phyloP scores from a whole-genome alignment of 2,113 vertebrate genomes.

The Hippocampus zosterae region DNA sequence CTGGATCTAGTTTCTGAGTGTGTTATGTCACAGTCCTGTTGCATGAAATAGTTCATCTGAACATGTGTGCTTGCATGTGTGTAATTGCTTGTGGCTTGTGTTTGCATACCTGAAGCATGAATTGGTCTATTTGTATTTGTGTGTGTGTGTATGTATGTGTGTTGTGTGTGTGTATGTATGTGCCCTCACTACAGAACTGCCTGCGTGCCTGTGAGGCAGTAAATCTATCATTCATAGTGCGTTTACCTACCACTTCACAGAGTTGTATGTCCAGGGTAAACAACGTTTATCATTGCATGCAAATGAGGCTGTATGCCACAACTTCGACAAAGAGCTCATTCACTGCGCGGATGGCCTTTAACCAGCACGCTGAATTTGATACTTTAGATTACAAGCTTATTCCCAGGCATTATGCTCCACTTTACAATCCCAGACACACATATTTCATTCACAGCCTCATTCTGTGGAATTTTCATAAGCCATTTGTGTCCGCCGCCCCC shows the following conservation, averaged over 20 bases:
- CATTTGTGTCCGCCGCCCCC: constrained; percentile 40
- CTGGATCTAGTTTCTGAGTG: constrained; percentile 39
- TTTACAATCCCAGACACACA: constrained; percentile 43
- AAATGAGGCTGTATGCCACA: constrained; percentile 56
- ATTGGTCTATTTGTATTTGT: constrained; percentile 21
- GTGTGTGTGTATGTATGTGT: not conserved
- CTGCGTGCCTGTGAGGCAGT: constrained; percentile 60
- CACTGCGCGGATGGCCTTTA: constrained; percentile 30
- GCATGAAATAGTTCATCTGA: constrained; percentile 46
- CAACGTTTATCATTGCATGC: constrained; percentile 72
- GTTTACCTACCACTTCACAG: constrained; percentile 67
- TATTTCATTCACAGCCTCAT: constrained; percentile 5
- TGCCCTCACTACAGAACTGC: constrained; percentile 34
- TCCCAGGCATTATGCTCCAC: constrained; percentile 30
- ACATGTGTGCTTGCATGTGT: constrained; percentile 41
- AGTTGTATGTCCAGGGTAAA: constrained; percentile 67
- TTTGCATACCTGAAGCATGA: constrained; percentile 54
- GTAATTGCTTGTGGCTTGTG: constrained; percentile 25
- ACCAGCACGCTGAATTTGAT: constrained; percentile 43
- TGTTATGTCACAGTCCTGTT: constrained; percentile 37
- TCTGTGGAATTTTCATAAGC: constrained; percentile 30
- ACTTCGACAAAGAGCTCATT: constrained; percentile 64
- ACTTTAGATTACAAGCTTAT: constrained; percentile 60
- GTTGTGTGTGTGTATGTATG: too few relatives aligned
- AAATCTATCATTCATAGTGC: constrained; percentile 65